Evolutionary conservation across 2,888 invertebrate species (phyloP).

Genomic region (Hirudinaria manillensis): DNA sequence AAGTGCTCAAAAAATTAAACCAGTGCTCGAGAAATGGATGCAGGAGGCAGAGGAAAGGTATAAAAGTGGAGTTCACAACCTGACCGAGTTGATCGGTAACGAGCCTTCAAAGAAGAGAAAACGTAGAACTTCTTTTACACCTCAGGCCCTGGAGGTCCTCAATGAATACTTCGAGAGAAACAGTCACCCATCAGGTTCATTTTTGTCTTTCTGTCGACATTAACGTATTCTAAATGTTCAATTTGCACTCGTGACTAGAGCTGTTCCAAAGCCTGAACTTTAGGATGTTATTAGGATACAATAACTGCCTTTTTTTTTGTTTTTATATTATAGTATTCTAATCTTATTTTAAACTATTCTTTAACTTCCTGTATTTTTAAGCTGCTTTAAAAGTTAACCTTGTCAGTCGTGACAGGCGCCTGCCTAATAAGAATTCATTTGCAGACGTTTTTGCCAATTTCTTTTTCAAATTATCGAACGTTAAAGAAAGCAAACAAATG

Average conservation of each 20-base stretch:
- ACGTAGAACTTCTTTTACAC: slow-evolving; percentile 90
- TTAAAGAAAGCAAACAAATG: too few relatives aligned
- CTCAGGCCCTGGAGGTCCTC: slow-evolving; percentile 85
- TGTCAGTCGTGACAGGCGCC: too few relatives aligned
- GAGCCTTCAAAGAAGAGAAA: slow-evolving; percentile 95
- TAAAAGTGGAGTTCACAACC: slow-evolving; percentile 68
- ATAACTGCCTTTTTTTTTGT: neutral
- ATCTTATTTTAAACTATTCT: too few relatives aligned
- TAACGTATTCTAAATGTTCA: neutral
- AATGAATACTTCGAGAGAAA: slow-evolving; percentile 93
- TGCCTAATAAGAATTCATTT: too few relatives aligned
- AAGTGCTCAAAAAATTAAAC: slow-evolving; percentile 98
- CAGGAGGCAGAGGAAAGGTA: slow-evolving; percentile 95
- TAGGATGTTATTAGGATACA: neutral
- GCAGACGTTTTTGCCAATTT: too few relatives aligned
- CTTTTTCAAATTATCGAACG: too few relatives aligned
- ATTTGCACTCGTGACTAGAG: neutral
- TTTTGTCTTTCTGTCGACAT: neutral
- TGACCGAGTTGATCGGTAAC: slow-evolving; percentile 84
- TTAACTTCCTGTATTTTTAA: too few relatives aligned
- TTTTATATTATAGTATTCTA: neutral
- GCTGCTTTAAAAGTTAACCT: too few relatives aligned
- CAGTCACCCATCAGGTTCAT: slow-evolving; percentile 89
- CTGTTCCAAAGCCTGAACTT: neutral
- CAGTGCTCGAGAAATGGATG: slow-evolving; percentile 97